Percentiles rank a stretch among this genome's conserved stretches.
These are phyloP conservation scores for Euzophera pinguis DNA, from an alignment of 2,888 invertebrate species.

Conservation along the genomic window DNA sequence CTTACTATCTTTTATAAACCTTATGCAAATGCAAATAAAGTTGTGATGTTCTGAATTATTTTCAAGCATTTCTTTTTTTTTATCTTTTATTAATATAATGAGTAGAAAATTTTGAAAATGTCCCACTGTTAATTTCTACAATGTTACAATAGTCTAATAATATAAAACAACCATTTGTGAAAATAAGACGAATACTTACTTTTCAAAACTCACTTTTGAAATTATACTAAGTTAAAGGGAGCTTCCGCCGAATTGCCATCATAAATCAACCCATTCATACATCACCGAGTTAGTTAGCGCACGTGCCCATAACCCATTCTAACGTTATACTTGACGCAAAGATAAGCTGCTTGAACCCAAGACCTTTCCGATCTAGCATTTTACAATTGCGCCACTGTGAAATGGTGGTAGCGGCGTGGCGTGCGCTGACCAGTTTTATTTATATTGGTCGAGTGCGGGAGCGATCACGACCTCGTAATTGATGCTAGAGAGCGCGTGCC, in stretches of 20 bases:
- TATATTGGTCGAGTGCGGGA: constrained; percentile 74
- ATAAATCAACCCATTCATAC: constrained; percentile 10
- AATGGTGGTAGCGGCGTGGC: constrained; percentile 44
- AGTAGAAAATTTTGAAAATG: no score
- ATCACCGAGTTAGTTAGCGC: constrained; percentile 15
- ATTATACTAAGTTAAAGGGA: background rate
- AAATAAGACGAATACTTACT: no score
- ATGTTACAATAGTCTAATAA: no score
- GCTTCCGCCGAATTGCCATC: background rate
- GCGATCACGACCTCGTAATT: constrained; percentile 77
- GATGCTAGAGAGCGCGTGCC: constrained; percentile 67
- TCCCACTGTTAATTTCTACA: no score
- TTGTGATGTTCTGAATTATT: no score
- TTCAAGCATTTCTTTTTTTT: no score
- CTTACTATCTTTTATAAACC: no score
- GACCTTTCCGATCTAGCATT: constrained; percentile 73
- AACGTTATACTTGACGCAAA: constrained; percentile 41
- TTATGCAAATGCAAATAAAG: no score
- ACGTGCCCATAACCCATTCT: constrained; percentile 34
- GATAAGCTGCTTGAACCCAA: constrained; percentile 66
- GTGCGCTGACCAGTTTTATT: constrained; percentile 68
- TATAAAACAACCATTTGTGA: no score
- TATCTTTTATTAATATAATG: no score
- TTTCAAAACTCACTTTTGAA: no score
- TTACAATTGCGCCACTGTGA: constrained; percentile 73